Evolutionary conservation across 2,113 vertebrate genomes (phyloP), one percentile per base, ranked within the genome.

Genomic region (Ciconia boyciana): DNA sequence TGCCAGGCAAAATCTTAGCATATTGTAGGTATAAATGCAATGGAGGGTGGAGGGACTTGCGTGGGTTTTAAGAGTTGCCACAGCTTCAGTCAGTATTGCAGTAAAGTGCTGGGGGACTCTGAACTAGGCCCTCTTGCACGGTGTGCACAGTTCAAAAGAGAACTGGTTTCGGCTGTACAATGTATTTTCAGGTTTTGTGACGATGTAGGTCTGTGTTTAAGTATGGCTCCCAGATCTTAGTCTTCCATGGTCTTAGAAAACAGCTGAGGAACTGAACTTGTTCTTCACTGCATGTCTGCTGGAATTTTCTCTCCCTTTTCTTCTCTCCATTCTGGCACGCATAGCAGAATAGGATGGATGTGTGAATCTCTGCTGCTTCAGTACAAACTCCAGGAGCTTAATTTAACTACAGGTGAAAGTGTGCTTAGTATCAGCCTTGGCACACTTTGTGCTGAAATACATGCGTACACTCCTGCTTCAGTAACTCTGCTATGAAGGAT

Each of bases 401-500:
- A 57, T 49, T 91, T 76, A 82, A n/a, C 44, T 76, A 17, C n/a
- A 72, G 32, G 16, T 76, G 62, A 34, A 90, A 76, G 8, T 7
- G 29, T 61, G 26, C 29, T 90, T 43, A 36, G 4, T 61, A 46
- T 84, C 51, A 74, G 51, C 31, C 75, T 83, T 48, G 44, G 26
- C 46, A 46, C 9, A 13, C 14, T 90, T 79, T 48, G 15, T 69
- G 19, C 32, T 55, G 52, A 75, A 84, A 68, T 82, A 25, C 9
- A 5, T 0, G 1, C 1, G 5, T 52, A 22, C 0, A 0, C 19
- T 68, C 13, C 81, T 72, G 16, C 58, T 79, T 82, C 41, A 32
- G 52, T 55, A 65, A 16, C 29, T 80, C 44, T 93, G n/a, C 29
- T 61, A 2, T 8, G 24, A 78, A 21, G 9, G 9, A 43, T 13